These are phyloP conservation scores for Microtus pennsylvanicus DNA, from an alignment of 2,113 vertebrate genomes.

Conservation along the genomic window DNA sequence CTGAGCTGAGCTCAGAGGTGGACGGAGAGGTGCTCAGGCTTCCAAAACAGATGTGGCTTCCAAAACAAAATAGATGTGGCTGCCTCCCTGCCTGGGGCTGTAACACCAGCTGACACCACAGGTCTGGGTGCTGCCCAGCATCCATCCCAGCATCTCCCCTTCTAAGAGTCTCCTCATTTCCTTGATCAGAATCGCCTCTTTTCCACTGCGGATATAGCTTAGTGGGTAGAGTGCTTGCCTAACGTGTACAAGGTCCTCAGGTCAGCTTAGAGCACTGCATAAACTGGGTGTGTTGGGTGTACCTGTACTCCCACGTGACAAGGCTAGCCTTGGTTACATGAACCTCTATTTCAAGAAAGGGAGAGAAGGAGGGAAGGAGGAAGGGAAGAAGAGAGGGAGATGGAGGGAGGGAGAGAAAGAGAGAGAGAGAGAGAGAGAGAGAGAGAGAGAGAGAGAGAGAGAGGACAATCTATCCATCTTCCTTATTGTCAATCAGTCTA, in stretches of 20 bases:
- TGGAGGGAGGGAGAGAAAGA: too few species aligned
- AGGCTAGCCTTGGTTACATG: background rate
- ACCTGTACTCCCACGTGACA: background rate
- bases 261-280: background rate
- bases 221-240: background rate
- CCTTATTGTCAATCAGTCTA: background rate
- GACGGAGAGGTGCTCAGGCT: background rate
- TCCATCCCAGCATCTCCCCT: background rate
- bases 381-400: too few species aligned
- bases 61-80: background rate
- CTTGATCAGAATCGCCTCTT: background rate
- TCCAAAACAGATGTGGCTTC: background rate
- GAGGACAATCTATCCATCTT: background rate
- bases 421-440: fast-evolving
- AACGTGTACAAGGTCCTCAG: background rate
- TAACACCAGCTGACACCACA: background rate
- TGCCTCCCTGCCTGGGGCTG: background rate
- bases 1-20: background rate
- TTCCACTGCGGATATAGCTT: background rate
- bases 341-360: background rate
- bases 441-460: background rate
- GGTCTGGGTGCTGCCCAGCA: background rate
- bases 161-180: background rate
- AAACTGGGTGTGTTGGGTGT: background rate
- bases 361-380: background rate